Base-by-base conservation (phyloP, 2,797 vertebrate species). In the Aplochiton taeniatus region DNA sequence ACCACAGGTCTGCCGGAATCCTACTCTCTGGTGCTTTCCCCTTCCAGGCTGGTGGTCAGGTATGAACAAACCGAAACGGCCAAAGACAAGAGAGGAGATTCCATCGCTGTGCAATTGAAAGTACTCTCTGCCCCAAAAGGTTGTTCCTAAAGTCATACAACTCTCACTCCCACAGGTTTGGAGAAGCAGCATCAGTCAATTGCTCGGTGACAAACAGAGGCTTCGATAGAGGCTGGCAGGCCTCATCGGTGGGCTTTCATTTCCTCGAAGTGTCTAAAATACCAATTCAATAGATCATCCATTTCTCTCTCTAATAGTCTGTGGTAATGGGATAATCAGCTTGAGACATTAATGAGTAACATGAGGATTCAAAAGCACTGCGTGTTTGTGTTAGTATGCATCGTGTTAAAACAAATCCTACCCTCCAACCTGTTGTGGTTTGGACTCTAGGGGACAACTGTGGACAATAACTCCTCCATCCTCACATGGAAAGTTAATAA, bases 11-110 rank as follows among this genome's bases (percentile, higher is more conserved):
- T 14, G 14, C 13, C 55, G 43, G 55, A 57, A 14, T 18, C 53
- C 31, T 18, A 19, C 18, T 55, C 18, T 13, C 69, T 87, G 69
- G 75, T 0, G 12, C 31, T 85, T 3, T 78, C 83, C 0, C 85
- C 89, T 11, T 61, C 83, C 18, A 62, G 7, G 0, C 58, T 87
- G 74, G 64, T 80, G 2, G 84, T 90, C 82, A 86, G 85, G 88
- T 88, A 81, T 10, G 44, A 14, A 16, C 8, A 42, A 42, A 48
- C 46, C 3, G 3, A 14, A 10, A 48, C 10, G 9, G 8, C 9
- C 1, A 9, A 4, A 14, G 13, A 48, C 13, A 48, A 48, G 13
- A 31, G 6, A 31, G 31, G 31, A 31, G 31, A 31, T 31, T 31
- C 6, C 31, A 31, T 31, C 31, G 6, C 31, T 31, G 31, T 31